These are phyloP conservation scores for Pseudeuparius sepicola DNA, from an alignment of 2,888 invertebrate species.

Conservation along the genomic window DNA sequence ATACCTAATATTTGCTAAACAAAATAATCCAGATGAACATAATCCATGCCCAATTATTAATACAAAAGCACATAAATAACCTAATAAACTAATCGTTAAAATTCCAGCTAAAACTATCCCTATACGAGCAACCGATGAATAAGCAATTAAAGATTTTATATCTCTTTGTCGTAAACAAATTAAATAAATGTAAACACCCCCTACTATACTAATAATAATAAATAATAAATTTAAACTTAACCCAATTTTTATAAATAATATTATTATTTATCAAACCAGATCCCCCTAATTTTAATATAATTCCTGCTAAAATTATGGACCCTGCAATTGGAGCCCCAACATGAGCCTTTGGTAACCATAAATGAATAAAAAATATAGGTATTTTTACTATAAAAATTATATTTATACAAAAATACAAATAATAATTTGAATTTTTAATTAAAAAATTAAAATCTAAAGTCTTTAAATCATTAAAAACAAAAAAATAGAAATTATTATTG, in stretches of 20 bases:
- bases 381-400: constrained; percentile 62
- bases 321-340: constrained; percentile 64
- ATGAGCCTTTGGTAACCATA: constrained; percentile 66
- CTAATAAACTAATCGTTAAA: constrained; percentile 47
- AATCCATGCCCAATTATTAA: constrained; percentile 58
- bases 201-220: constrained; percentile 46
- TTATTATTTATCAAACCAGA: constrained; percentile 51
- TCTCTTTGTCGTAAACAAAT: constrained; percentile 59
- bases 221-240: constrained; percentile 45
- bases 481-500: constrained; percentile 48
- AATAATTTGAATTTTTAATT: too few species aligned
- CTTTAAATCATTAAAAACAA: constrained; percentile 45
- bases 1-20: constrained; percentile 55
- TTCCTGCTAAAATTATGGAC: constrained; percentile 63
- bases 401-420: constrained; percentile 46
- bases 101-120: constrained; percentile 49
- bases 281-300: constrained; percentile 63
- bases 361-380: constrained; percentile 59
- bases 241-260: constrained; percentile 41
- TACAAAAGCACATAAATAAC: constrained; percentile 31
- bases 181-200: constrained; percentile 50
- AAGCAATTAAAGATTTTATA: constrained; percentile 64
- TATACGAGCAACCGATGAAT: constrained; percentile 65
- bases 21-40: constrained; percentile 58
- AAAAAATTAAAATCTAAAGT: constrained; percentile 42